A percentile compares a stretch with the other conserved stretches of the same genome.
These are phyloP conservation scores for Spondyliosoma cantharus DNA, from an alignment of 2,797 vertebrate species.

Conservation along the genomic window DNA sequence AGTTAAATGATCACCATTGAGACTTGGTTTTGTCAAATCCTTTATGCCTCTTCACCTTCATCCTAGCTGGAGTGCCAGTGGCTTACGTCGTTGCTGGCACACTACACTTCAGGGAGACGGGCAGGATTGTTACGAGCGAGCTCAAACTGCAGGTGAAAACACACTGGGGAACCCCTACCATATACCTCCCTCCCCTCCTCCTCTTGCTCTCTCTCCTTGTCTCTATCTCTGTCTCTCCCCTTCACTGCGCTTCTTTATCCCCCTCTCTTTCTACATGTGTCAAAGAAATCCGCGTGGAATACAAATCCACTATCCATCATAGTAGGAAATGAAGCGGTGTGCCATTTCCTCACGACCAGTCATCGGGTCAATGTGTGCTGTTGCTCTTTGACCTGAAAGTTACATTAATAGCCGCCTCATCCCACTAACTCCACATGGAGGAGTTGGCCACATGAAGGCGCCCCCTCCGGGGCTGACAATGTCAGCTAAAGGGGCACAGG, in stretches of 20 bases:
- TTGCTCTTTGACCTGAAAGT: conserved; percentile 43
- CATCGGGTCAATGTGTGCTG: conserved; percentile 39
- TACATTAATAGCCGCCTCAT: conserved; percentile 52
- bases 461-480: conserved; percentile 36
- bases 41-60: conserved; percentile 41
- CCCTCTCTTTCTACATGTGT: conserved; percentile 25
- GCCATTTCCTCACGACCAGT: conserved; percentile 53
- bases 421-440: conserved; percentile 47
- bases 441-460: conserved; percentile 52
- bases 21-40: conserved; percentile 33
- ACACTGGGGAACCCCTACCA: conserved; percentile 24
- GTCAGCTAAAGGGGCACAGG: conserved; percentile 49
- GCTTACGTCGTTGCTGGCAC: conserved; percentile 41
- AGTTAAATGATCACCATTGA: conserved; percentile 33
- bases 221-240: neutral
- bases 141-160: conserved; percentile 50
- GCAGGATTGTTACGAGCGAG: conserved; percentile 31
- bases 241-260: neutral
- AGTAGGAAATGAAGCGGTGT: conserved; percentile 20
- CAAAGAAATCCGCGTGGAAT: conserved; percentile 12
- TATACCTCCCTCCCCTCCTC: neutral
- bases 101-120: conserved; percentile 39
- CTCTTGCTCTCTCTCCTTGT: neutral
- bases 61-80: conserved; percentile 25
- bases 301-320: conserved; percentile 39